phyloP scores from a whole-genome alignment of 2,113 vertebrate species.

The Percina caprodes region DNA sequence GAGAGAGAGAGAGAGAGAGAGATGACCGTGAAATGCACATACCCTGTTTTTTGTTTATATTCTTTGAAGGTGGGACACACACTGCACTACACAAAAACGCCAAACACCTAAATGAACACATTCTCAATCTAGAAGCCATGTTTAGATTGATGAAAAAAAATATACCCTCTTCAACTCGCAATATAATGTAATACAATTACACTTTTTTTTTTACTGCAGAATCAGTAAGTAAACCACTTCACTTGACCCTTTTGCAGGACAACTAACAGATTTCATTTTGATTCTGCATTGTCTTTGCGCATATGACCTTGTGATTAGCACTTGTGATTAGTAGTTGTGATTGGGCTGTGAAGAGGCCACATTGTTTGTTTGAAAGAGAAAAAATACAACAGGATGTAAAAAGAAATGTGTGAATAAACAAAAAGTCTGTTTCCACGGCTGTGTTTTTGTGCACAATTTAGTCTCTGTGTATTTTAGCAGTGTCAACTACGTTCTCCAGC shows the following conservation, averaged over 20 bases:
- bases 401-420: conserved; percentile 31
- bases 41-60: not conserved
- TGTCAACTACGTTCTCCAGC: not conserved
- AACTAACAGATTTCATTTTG: conserved; percentile 25
- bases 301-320: conserved; percentile 3
- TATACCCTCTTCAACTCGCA: not conserved
- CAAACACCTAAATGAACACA: not conserved
- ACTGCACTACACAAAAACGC: not conserved
- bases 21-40: conserved; percentile 9
- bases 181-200: not conserved
- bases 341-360: conserved; percentile 3
- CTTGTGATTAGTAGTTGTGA: conserved; percentile 29
- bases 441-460: conserved; percentile 12
- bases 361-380: conserved; percentile 33
- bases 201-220: not conserved
- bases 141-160: not conserved
- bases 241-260: not conserved
- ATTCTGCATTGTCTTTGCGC: conserved; percentile 9
- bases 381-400: conserved; percentile 23
- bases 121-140: not conserved
- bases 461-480: not conserved
- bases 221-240: not conserved
- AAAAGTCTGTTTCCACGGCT: conserved; percentile 1
- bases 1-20: not conserved
- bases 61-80: not conserved